phyloP scores from a whole-genome alignment of 2,113 vertebrate genomes.

The Tricholaema leucomelas region DNA sequence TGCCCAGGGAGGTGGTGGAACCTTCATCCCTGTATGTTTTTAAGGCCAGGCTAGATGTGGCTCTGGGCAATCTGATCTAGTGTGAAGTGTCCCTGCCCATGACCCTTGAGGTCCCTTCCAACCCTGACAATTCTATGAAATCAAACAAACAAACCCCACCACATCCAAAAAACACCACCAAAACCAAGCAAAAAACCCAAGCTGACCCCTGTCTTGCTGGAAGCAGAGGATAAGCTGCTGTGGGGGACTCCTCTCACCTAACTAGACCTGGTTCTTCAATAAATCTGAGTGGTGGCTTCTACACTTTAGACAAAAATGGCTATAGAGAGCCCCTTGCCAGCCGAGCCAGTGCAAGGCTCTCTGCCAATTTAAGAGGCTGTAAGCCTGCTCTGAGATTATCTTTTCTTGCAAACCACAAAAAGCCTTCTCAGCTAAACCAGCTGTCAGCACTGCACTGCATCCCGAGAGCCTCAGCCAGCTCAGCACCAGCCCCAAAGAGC shows the following conservation, averaged over 20 bases:
- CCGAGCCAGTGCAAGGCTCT: neutral
- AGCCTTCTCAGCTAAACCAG: neutral
- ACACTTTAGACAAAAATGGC: neutral
- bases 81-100: too few species aligned
- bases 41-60: too few species aligned
- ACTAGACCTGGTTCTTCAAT: neutral
- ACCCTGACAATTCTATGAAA: too few species aligned
- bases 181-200: neutral
- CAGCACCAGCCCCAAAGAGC: neutral
- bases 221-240: neutral
- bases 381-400: neutral
- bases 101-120: too few species aligned
- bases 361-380: neutral
- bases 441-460: neutral
- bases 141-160: neutral
- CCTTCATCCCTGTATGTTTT: too few species aligned
- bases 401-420: neutral
- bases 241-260: neutral
- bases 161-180: neutral
- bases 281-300: neutral
- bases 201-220: accelerated
- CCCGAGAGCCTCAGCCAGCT: neutral
- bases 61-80: too few species aligned
- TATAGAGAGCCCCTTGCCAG: neutral
- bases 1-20: too few species aligned